Evolutionary conservation across 2,797 vertebrate species (phyloP), one percentile per base, ranked within the genome.

Genomic region (Danio aesculapii): DNA sequence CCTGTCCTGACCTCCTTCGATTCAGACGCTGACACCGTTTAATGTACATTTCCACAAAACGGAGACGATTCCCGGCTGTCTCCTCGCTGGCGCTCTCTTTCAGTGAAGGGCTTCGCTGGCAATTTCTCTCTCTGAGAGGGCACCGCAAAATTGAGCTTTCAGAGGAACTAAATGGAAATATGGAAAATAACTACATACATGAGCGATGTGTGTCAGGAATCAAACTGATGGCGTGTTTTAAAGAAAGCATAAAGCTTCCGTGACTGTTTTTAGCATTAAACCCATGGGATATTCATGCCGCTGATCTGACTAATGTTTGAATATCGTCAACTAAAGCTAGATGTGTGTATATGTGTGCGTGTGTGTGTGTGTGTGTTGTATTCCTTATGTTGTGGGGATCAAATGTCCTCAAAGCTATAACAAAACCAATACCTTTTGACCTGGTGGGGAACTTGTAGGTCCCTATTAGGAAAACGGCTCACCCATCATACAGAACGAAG

Each of bases 31-130:
- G 91, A 93, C 89, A 91, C 90, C 87, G 19, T 93, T 94, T 93
- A 92, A 94, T 92, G 91, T 92, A 91, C 92, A 91, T 92, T 92
- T 92, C 88, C 90, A 90, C 88, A 89, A 84, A 85, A 91, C 87
- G 85, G 82, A 92, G 92, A 91, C 73, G 82, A 88, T 89, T 91
- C 86, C 83, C 4, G 21, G 21, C 57, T 88, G 87, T 90, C 87
- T 88, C 78, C 83, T 84, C 49, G 16, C 4, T 57, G 88, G 70
- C 81, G 87, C 87, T 88, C 88, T 85, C 86, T 84, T 84, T 85
- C 79, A 83, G 73, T 44, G 79, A 80, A 85, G 85, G 86, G 86
- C 87, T 82, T 86, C 86, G 88, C 88, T 90, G 90, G 88, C 63
- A 76, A 85, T 91, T 92, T 89, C 80, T 30, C 30, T 50, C 55